Conservation (phyloP, 2,888 invertebrate genomes). For the Drosophila atroscutellata region DNA sequence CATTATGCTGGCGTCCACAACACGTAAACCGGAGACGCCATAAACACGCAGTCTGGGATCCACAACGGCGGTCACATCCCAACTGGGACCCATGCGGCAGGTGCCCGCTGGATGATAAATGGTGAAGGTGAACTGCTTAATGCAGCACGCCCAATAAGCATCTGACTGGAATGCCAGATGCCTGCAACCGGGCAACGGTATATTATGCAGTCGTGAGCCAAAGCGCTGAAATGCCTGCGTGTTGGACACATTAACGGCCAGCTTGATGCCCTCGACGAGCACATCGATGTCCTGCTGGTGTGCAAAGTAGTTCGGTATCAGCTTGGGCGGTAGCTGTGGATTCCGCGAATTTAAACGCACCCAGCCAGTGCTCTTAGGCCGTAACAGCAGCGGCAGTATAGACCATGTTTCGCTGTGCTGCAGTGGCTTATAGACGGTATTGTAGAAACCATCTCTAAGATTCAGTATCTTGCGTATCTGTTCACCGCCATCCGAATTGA, state of each 20-base stretch:
- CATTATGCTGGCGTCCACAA: constrained; percentile 95
- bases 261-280: constrained; percentile 93
- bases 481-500: constrained; percentile 93
- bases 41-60: constrained; percentile 91
- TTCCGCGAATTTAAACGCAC: constrained; percentile 92
- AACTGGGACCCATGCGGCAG: constrained; percentile 93
- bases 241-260: constrained; percentile 92
- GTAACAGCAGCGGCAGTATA: constrained; percentile 91
- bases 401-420: constrained; percentile 93
- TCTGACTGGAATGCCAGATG: constrained; percentile 90
- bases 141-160: constrained; percentile 94
- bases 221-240: constrained; percentile 92
- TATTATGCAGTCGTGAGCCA: constrained; percentile 91
- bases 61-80: constrained; percentile 91
- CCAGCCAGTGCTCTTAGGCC: constrained; percentile 95
- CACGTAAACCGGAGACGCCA: constrained; percentile 91
- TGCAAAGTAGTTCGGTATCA: constrained; percentile 96
- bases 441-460: constrained; percentile 91
- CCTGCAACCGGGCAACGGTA: constrained; percentile 93
- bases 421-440: constrained; percentile 93
- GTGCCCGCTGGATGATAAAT: constrained; percentile 95
- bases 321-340: constrained; percentile 92
- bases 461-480: constrained; percentile 91
- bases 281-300: constrained; percentile 92
- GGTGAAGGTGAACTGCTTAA: constrained; percentile 92